Percentiles rank a stretch among this genome's conserved stretches.
Evolutionary conservation across 2,113 vertebrate species (phyloP).

Genomic region (Orcinus orca): DNA sequence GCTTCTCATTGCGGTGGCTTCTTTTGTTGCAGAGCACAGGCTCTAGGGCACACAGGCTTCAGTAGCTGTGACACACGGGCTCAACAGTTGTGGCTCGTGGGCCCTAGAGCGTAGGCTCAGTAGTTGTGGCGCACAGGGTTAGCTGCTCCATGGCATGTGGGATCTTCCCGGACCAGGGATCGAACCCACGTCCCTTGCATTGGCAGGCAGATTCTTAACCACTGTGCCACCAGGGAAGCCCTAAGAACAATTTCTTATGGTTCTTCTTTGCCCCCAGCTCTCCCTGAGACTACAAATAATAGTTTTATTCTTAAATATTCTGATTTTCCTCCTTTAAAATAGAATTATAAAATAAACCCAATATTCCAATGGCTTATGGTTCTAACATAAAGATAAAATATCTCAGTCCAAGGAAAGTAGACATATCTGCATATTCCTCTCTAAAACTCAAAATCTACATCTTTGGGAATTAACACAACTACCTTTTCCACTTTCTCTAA

Average conservation of each 20-base stretch:
- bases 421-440: not conserved
- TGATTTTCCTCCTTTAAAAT: not conserved
- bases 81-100: too few species aligned
- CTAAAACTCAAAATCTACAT: slow-evolving; percentile 28
- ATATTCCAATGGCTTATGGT: not conserved
- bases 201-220: too few species aligned
- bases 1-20: too few species aligned
- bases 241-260: not conserved
- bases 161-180: too few species aligned
- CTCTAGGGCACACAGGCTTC: too few species aligned
- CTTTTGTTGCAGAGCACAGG: too few species aligned
- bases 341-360: slow-evolving; percentile 50
- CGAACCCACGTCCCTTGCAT: too few species aligned
- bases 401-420: not conserved
- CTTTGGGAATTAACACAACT: not conserved
- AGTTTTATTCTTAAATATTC: slow-evolving; percentile 36
- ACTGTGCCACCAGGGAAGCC: too few species aligned
- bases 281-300: not conserved
- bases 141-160: too few species aligned
- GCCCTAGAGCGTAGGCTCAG: too few species aligned
- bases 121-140: too few species aligned
- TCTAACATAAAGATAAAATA: not conserved
- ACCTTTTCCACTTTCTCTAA: not conserved
- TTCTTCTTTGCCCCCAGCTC: not conserved
- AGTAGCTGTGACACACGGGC: too few species aligned